Percentiles rank a stretch among this genome's conserved stretches.
These are phyloP conservation scores for Mus pahari DNA, from an alignment of 2,113 vertebrate genomes.

Conservation along the genomic window DNA sequence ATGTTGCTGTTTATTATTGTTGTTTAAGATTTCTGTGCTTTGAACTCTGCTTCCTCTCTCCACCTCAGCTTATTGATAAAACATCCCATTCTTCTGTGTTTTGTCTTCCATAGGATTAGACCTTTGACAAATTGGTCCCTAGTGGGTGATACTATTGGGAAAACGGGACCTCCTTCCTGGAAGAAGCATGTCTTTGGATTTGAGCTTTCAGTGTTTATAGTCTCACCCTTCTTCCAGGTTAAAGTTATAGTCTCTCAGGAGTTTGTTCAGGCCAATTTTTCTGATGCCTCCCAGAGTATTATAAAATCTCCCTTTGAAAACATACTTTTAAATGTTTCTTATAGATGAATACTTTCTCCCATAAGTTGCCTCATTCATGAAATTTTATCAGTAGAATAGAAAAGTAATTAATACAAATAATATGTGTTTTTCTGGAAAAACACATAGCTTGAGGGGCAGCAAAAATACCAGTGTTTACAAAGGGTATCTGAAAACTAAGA, in stretches of 20 bases:
- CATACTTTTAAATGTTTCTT: not conserved
- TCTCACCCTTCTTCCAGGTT: not conserved
- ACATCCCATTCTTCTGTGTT: not conserved
- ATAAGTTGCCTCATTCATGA: not conserved
- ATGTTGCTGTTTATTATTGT: not conserved
- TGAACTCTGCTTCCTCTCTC: not conserved
- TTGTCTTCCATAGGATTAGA: not conserved
- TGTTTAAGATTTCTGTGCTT: not conserved
- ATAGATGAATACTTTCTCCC: not conserved
- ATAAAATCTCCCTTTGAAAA: not conserved
- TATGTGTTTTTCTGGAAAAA: not conserved
- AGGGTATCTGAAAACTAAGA: not conserved
- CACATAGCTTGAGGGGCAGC: not conserved
- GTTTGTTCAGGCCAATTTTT: fast-evolving
- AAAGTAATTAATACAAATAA: not conserved
- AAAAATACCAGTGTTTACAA: not conserved
- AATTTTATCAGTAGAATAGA: not conserved
- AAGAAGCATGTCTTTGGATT: not conserved
- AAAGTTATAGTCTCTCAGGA: not conserved
- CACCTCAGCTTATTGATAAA: not conserved
- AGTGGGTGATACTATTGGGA: not conserved
- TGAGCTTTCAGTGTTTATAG: not conserved
- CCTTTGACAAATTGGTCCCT: not conserved
- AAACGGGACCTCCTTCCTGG: not conserved
- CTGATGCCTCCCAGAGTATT: not conserved